A percentile compares a stretch with the other conserved stretches of the same genome.
phyloP scores from a whole-genome alignment of 2,113 vertebrate species.

The Percina caprodes region DNA sequence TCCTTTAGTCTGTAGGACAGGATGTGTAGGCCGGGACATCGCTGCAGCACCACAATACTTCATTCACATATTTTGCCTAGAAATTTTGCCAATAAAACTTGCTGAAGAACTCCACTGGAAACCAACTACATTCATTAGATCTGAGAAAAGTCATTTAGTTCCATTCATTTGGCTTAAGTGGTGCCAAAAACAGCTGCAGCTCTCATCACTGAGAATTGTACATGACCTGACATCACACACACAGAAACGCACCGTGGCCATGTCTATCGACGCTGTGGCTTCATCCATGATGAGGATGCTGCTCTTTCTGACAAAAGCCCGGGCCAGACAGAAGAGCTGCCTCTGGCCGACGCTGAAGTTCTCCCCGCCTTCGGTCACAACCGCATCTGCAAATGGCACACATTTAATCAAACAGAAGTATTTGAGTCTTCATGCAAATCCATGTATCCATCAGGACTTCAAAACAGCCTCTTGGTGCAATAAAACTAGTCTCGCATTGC shows the following conservation, averaged over 20 bases:
- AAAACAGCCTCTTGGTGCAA: background rate
- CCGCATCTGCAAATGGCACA: conserved; percentile 84
- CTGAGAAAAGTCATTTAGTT: too few species aligned
- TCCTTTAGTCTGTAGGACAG: too few species aligned
- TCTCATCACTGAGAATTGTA: too few species aligned
- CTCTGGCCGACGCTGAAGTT: conserved; percentile 98
- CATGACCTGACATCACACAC: background rate
- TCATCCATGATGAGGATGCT: conserved; percentile 99
- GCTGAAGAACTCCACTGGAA: too few species aligned
- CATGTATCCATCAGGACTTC: background rate
- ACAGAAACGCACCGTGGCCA: conserved; percentile 92
- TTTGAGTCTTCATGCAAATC: background rate
- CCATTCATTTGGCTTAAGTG: too few species aligned
- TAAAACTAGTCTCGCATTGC: too few species aligned
- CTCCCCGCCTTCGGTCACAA: conserved; percentile 96
- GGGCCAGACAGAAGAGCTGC: conserved; percentile 96
- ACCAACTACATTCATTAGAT: too few species aligned
- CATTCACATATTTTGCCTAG: too few species aligned
- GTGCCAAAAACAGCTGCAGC: too few species aligned
- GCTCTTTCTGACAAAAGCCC: conserved; percentile 97
- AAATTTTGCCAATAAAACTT: too few species aligned
- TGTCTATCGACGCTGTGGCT: conserved; percentile 98
- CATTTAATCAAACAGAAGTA: background rate
- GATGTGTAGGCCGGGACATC: too few species aligned
- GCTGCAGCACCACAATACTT: too few species aligned